Evolutionary conservation across 1,140 invertebrate genomes (phyloP).

Genomic region (Procambarus virginalis): DNA sequence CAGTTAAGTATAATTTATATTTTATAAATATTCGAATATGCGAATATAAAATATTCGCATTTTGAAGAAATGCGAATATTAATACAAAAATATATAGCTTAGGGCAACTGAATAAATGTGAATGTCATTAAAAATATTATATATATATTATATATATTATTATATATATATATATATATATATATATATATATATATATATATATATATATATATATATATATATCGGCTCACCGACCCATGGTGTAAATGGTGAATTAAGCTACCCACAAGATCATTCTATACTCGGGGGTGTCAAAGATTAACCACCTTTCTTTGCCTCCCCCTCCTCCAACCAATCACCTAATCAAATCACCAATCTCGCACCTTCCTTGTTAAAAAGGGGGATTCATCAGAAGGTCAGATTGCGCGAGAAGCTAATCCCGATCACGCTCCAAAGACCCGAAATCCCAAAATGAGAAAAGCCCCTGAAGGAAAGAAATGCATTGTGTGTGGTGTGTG

Average conservation of each 20-base stretch:
- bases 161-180: no score
- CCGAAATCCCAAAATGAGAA: constrained; percentile 36
- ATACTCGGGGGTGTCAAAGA: background rate
- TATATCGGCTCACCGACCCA: background rate
- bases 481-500: background rate
- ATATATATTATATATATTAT: no score
- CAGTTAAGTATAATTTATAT: no score
- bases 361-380: constrained; percentile 12
- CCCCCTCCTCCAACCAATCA: background rate
- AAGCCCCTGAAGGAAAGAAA: background rate
- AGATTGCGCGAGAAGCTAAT: constrained; percentile 53
- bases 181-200: no score
- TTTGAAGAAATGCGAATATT: no score
- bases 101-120: no score
- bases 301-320: background rate
- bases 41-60: no score
- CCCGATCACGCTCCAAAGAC: constrained; percentile 1
- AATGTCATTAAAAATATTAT: no score
- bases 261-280: background rate
- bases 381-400: constrained; percentile 57
- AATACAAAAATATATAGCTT: no score
- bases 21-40: no score
- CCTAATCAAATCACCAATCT: constrained; percentile 50
- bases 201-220: no score
- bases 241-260: background rate